These are phyloP conservation scores for Scomber scombrus DNA, from an alignment of 2,113 vertebrate genomes.

Conservation along the genomic window DNA sequence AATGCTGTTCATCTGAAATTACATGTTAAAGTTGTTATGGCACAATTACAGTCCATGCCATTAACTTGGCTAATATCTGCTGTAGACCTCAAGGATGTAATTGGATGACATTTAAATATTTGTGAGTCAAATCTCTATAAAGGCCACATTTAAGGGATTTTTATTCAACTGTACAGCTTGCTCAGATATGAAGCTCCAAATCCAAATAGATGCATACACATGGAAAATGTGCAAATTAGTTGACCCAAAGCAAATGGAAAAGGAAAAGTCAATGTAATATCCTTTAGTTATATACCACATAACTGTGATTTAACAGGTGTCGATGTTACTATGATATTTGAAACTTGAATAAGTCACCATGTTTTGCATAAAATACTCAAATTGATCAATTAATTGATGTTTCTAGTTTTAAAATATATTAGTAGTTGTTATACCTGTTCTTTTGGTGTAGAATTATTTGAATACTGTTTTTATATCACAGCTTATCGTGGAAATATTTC, in stretches of 20 bases:
- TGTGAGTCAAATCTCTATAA: background rate
- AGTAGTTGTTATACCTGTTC: background rate
- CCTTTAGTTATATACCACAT: background rate
- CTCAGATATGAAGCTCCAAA: conserved; percentile 2
- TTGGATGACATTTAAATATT: background rate
- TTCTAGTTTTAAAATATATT: background rate
- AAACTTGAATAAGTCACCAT: background rate
- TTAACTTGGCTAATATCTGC: background rate
- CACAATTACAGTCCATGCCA: background rate
- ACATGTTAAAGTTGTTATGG: background rate
- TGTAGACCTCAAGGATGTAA: background rate
- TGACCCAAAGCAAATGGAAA: background rate
- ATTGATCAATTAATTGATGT: too few species aligned
- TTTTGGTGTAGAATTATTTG: too few species aligned
- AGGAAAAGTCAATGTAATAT: background rate
- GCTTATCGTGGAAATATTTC: too few species aligned
- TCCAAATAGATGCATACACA: background rate
- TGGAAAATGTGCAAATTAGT: background rate
- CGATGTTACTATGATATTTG: background rate
- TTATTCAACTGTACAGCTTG: background rate
- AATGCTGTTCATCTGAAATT: background rate
- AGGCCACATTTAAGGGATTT: background rate
- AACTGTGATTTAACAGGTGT: background rate
- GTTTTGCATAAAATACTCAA: background rate
- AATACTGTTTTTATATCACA: too few species aligned